Evolutionary conservation across 2,888 invertebrate genomes (phyloP).

Genomic region (Lepidocyrtinus sp.): DNA sequence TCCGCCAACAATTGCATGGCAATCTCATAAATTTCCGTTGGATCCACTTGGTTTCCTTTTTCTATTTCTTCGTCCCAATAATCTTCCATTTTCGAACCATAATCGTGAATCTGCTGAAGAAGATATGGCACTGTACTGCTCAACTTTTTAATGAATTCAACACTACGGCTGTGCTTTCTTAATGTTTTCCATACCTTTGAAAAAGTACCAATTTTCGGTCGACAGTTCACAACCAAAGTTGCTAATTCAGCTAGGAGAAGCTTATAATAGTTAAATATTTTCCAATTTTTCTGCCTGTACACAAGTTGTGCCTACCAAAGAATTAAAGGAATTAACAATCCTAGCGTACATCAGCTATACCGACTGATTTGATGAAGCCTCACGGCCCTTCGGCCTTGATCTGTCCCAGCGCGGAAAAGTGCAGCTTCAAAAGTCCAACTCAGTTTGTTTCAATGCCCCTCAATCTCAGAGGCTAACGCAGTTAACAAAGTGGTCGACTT

Average conservation of each 20-base stretch:
- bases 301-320: constrained; percentile 29
- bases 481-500: constrained; percentile 36
- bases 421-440: constrained; percentile 32
- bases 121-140: neutral
- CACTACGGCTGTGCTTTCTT: neutral
- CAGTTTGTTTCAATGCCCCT: constrained; percentile 39
- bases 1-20: constrained; percentile 59
- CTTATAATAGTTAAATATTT: constrained; percentile 55
- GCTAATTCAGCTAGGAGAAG: constrained; percentile 39
- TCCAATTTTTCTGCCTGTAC: constrained; percentile 45
- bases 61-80: constrained; percentile 50
- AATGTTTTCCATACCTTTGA: neutral
- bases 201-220: constrained; percentile 33
- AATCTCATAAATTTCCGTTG: constrained; percentile 36
- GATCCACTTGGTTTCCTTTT: constrained; percentile 19
- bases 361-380: neutral
- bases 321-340: too few relatives aligned
- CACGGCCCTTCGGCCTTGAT: neutral
- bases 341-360: constrained; percentile 22
- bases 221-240: constrained; percentile 41
- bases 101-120: constrained; percentile 55
- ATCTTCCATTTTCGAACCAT: constrained; percentile 55
- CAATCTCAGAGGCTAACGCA: constrained; percentile 38
- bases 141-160: neutral
- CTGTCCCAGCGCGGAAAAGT: neutral